These are phyloP conservation scores for Etheostoma perlongum DNA, from an alignment of 2,797 vertebrate genomes.

Conservation along the genomic window DNA sequence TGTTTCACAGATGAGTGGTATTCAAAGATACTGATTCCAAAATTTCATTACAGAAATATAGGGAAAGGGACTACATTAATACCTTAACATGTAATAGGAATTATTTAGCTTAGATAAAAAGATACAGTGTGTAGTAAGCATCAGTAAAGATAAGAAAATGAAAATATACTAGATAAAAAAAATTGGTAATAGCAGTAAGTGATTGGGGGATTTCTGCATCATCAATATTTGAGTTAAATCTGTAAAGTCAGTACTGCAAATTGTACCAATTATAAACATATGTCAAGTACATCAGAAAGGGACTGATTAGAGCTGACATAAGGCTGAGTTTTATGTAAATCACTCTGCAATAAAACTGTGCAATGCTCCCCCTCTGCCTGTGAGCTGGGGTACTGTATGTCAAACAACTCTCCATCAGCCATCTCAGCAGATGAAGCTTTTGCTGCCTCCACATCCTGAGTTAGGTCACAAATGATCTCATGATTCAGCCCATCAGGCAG, in stretches of 20 bases:
- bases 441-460: not conserved
- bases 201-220: not conserved
- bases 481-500: not conserved
- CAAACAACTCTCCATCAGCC: not conserved
- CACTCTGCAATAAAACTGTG: slow-evolving; percentile 6
- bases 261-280: not conserved
- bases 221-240: not conserved
- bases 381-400: slow-evolving; percentile 8
- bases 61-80: not conserved
- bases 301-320: not conserved
- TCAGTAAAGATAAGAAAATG: not conserved
- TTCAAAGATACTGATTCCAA: not conserved
- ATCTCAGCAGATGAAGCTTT: too few species aligned
- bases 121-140: not conserved
- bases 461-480: not conserved
- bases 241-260: not conserved
- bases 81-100: not conserved
- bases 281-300: not conserved
- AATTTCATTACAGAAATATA: not conserved
- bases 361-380: slow-evolving; percentile 63
- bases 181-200: not conserved
- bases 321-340: not conserved
- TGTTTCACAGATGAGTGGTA: not conserved
- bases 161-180: not conserved
- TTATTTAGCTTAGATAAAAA: not conserved